These are phyloP conservation scores for Drosophila ficusphila DNA, from an alignment of 1,140 invertebrate species.

Conservation along the genomic window DNA sequence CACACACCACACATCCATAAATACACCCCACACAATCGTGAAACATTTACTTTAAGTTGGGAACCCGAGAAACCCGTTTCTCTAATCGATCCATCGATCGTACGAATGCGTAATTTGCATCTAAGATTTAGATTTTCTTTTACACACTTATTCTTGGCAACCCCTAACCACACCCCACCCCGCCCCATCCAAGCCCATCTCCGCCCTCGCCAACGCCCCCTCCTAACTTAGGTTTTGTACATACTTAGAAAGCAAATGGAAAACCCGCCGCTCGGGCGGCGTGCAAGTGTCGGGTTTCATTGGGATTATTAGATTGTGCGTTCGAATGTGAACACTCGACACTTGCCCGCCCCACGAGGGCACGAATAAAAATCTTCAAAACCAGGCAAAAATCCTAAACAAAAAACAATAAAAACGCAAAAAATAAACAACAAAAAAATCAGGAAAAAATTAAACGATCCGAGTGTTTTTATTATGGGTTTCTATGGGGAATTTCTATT, in stretches of 20 bases:
- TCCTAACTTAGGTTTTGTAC: slow-evolving; percentile 72
- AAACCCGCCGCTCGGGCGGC: slow-evolving; percentile 50
- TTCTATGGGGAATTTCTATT: background rate
- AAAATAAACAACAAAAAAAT: slow-evolving; percentile 72
- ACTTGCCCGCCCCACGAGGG: slow-evolving; percentile 34
- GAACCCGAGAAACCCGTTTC: slow-evolving; percentile 8
- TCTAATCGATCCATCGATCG: slow-evolving; percentile 3
- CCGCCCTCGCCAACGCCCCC: background rate
- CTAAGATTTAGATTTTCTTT: slow-evolving; percentile 43
- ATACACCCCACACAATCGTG: slow-evolving; percentile 22
- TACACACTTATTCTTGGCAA: slow-evolving; percentile 35
- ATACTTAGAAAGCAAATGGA: slow-evolving; percentile 57
- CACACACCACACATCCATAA: slow-evolving; percentile 21
- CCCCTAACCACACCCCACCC: background rate
- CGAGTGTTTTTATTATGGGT: background rate
- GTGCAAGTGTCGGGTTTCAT: slow-evolving; percentile 56
- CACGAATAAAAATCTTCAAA: slow-evolving; percentile 62
- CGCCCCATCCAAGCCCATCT: background rate
- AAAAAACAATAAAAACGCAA: slow-evolving; percentile 61
- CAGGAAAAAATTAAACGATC: slow-evolving; percentile 59
- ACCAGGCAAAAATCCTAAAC: slow-evolving; percentile 49
- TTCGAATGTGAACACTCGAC: slow-evolving; percentile 56
- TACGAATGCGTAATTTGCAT: slow-evolving; percentile 28
- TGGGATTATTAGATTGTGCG: slow-evolving; percentile 32
- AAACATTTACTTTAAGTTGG: slow-evolving; percentile 53